A percentile compares a stretch with the other conserved stretches of the same genome.
Evolutionary conservation across 2,797 vertebrate species (phyloP).

Genomic region (Enteromius argenteus): DNA sequence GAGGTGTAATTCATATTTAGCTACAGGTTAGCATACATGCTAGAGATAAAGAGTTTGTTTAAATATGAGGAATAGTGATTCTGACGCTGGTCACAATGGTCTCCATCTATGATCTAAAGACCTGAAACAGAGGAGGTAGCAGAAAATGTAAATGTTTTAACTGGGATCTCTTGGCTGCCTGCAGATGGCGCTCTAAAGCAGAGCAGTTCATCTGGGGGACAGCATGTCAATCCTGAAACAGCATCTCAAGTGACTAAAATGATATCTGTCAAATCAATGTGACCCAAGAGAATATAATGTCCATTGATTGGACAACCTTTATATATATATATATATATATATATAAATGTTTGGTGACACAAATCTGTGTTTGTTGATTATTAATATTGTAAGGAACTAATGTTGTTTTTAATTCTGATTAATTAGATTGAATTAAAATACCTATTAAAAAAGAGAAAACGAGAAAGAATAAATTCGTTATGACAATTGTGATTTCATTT

Average conservation of each 20-base stretch:
- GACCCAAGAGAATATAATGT: neutral
- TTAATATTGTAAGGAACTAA: neutral
- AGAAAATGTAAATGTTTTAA: neutral
- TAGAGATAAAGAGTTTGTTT: neutral
- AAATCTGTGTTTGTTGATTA: neutral
- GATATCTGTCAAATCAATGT: neutral
- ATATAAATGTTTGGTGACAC: neutral
- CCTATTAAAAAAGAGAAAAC: neutral
- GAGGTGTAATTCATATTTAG: neutral
- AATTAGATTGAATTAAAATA: neutral
- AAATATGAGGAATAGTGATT: neutral
- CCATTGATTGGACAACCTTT: neutral
- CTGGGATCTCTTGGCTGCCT: slow-evolving; percentile 16
- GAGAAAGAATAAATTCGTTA: neutral
- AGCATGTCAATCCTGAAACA: neutral
- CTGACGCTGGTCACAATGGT: neutral
- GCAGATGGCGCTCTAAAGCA: slow-evolving; percentile 58
- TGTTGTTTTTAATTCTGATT: neutral
- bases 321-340: too few species aligned
- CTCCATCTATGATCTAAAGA: neutral
- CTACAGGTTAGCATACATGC: neutral
- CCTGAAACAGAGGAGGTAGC: neutral
- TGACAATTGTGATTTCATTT: slow-evolving; percentile 49
- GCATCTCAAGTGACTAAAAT: neutral
- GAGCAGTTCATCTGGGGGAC: slow-evolving; percentile 38